Percentiles rank a stretch among this genome's conserved stretches.
Evolutionary conservation across 1,140 invertebrate genomes (phyloP).

Genomic region (Atta texana): DNA sequence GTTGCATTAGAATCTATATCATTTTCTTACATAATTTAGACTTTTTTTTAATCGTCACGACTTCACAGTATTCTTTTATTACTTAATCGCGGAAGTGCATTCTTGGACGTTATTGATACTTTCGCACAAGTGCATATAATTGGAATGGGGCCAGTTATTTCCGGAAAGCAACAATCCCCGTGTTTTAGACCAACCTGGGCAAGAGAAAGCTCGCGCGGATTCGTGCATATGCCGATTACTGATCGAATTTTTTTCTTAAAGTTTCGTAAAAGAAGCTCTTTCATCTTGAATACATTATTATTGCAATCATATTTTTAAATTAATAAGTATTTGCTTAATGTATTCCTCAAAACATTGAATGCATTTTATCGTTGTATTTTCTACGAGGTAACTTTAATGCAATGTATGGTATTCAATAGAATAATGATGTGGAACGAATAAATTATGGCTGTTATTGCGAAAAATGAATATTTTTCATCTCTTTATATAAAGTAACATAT

Average conservation of each 20-base stretch:
- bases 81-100: background rate
- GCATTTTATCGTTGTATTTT: background rate
- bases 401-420: background rate
- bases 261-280: constrained; percentile 13
- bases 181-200: constrained; percentile 8
- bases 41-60: background rate
- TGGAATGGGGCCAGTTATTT: constrained; percentile 48
- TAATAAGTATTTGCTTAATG: constrained; percentile 15
- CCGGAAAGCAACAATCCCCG: constrained; percentile 29
- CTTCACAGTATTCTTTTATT: constrained; percentile 30
- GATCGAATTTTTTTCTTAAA: constrained; percentile 14
- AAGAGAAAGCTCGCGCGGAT: constrained; percentile 24
- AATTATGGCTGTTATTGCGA: background rate
- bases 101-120: constrained; percentile 35
- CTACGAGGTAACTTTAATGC: background rate
- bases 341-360: background rate
- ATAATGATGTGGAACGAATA: background rate
- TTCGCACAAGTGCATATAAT: constrained; percentile 33
- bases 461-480: background rate
- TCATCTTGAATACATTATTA: background rate
- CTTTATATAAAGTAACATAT: background rate
- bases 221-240: background rate
- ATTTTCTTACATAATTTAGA: background rate
- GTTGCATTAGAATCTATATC: background rate
- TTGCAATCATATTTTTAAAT: constrained; percentile 13